phyloP scores from a whole-genome alignment of 1,140 invertebrate genomes.

The Streblospio benedicti region DNA sequence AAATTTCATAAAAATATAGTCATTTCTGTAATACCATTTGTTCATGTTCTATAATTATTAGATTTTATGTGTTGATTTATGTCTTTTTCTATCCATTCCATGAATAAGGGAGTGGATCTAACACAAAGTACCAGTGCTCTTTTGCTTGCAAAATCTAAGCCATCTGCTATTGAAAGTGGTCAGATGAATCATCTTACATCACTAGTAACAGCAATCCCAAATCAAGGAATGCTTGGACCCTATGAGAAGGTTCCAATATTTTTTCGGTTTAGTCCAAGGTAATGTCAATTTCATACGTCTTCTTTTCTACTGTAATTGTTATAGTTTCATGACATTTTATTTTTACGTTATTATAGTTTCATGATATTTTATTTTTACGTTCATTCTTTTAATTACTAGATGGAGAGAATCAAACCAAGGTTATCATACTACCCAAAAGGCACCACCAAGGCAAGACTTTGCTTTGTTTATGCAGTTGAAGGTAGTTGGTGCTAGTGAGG shows the following conservation, averaged over 20 bases:
- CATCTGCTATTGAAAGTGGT: constrained; percentile 20
- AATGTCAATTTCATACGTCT: not conserved
- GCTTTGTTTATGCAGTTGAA: constrained; percentile 42
- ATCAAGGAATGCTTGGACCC: constrained; percentile 40
- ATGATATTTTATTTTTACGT: not conserved
- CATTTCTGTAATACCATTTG: not conserved
- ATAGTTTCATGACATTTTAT: not conserved
- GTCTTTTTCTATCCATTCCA: not conserved
- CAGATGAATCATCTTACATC: constrained; percentile 40
- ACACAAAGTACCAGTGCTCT: not conserved
- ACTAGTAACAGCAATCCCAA: constrained; percentile 43
- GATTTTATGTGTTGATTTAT: not conserved
- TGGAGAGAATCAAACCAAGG: constrained; percentile 39
- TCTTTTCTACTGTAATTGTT: not conserved
- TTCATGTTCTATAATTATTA: not conserved
- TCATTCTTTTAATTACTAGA: constrained; percentile 26
- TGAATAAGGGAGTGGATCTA: not conserved
- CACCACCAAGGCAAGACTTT: constrained; percentile 44
- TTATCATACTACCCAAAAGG: constrained; percentile 33
- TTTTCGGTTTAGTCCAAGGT: constrained; percentile 47
- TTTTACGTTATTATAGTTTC: not conserved
- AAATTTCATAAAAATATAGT: not conserved
- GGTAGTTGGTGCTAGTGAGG: constrained; percentile 38
- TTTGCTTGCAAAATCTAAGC: not conserved
- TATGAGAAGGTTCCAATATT: constrained; percentile 45